Evolutionary conservation across 2,113 vertebrate genomes (phyloP).

Genomic region (Suricata suricatta): DNA sequence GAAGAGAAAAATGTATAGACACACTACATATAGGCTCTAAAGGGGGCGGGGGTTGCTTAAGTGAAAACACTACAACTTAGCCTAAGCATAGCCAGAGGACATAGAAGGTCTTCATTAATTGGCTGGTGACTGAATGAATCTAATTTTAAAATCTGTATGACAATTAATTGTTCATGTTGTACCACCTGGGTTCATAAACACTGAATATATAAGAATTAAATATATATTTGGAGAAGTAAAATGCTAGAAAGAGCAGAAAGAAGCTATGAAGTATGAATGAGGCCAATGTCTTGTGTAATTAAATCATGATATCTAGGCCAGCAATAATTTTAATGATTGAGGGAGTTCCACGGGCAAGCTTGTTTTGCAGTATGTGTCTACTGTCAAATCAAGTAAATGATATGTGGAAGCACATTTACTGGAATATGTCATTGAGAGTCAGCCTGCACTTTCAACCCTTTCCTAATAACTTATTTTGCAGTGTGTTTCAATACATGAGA

Average conservation of each 20-base stretch:
- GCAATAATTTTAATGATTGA: not conserved
- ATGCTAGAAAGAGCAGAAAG: not conserved
- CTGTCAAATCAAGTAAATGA: conserved; percentile 8
- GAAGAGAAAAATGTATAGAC: not conserved
- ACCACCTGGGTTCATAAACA: not conserved
- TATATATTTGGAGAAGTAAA: not conserved
- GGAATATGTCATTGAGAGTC: not conserved
- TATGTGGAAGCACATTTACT: not conserved
- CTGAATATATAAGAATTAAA: not conserved
- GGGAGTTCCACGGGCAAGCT: not conserved
- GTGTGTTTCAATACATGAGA: not conserved
- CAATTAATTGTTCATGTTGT: not conserved
- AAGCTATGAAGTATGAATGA: not conserved
- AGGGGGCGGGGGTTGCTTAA: not conserved
- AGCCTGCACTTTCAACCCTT: not conserved
- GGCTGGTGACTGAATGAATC: not conserved
- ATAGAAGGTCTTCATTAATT: not conserved
- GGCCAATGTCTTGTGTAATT: not conserved
- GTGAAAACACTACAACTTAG: not conserved
- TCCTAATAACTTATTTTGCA: conserved; percentile 4
- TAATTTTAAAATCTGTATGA: not conserved
- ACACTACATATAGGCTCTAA: not conserved
- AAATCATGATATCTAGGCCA: not conserved
- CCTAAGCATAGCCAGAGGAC: not conserved
- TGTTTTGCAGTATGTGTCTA: not conserved